Conservation (phyloP, 2,113 vertebrate genomes). For the Pterocles gutturalis region DNA sequence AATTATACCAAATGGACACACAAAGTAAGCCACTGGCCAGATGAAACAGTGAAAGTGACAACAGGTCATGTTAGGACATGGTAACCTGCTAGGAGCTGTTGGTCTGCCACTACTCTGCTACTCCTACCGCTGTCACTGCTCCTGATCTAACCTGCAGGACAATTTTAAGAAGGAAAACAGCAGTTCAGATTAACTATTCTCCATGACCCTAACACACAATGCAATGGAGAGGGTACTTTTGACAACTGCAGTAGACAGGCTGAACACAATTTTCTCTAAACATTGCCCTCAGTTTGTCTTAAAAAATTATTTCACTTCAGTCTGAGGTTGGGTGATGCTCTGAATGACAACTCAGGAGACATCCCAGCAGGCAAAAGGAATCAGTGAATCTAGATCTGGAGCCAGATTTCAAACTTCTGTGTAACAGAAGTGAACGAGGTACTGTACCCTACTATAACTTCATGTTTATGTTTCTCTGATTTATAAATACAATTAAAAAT, state of each 20-base stretch:
- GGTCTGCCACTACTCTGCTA: background rate
- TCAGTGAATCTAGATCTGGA: background rate
- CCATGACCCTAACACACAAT: background rate
- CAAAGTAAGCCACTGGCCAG: rapidly evolving
- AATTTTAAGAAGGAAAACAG: background rate
- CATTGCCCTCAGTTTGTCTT: background rate
- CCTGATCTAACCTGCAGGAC: background rate
- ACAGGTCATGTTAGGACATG: background rate
- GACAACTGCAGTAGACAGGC: background rate
- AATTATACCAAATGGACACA: background rate
- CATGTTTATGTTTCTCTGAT: background rate
- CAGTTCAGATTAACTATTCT: background rate
- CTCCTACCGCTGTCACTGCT: background rate
- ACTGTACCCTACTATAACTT: background rate
- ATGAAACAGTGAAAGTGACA: background rate
- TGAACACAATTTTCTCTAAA: background rate
- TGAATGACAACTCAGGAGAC: background rate
- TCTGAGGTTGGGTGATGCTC: background rate
- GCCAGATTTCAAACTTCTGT: background rate
- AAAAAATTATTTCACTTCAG: background rate
- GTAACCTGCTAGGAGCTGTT: background rate
- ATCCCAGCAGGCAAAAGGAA: background rate
- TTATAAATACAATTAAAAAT: background rate
- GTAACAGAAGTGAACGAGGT: background rate
- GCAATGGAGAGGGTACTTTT: background rate